Evolutionary conservation across 2,797 vertebrate genomes (phyloP).

Genomic region (Morelia viridis): DNA sequence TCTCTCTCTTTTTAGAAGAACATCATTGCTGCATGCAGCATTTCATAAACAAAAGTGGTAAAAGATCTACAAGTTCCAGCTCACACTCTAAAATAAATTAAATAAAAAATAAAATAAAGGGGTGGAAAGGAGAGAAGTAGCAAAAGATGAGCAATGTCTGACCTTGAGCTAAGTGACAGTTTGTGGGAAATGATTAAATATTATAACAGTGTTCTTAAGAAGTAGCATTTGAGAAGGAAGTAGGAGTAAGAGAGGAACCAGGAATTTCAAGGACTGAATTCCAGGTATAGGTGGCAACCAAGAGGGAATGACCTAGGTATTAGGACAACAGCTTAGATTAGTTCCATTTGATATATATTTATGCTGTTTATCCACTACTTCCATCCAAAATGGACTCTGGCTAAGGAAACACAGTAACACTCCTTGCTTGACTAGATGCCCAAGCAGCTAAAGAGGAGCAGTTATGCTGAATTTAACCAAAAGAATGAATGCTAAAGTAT

Average conservation of each 20-base stretch:
- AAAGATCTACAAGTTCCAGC: not conserved
- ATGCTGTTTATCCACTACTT: not conserved
- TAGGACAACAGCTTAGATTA: not conserved
- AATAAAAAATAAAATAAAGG: not conserved
- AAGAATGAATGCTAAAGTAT: not conserved
- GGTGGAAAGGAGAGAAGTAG: not conserved
- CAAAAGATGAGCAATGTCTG: not conserved
- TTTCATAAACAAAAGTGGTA: not conserved
- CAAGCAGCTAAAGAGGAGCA: not conserved
- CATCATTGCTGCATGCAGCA: not conserved
- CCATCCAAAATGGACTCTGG: not conserved
- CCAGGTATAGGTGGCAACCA: not conserved
- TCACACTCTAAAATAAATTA: not conserved
- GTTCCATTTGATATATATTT: not conserved
- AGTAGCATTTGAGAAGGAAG: not conserved
- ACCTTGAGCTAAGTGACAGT: no score
- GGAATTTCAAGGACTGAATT: not conserved
- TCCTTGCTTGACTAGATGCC: not conserved
- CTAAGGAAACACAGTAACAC: not conserved
- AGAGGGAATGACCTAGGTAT: not conserved
- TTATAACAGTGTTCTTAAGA: not conserved
- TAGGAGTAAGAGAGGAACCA: not conserved
- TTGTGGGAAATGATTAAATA: not conserved
- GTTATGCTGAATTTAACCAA: not conserved
- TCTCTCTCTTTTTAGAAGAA: not conserved